Base-by-base conservation (phyloP, 2,797 vertebrate genomes). In the Anomalospiza imberbis region DNA sequence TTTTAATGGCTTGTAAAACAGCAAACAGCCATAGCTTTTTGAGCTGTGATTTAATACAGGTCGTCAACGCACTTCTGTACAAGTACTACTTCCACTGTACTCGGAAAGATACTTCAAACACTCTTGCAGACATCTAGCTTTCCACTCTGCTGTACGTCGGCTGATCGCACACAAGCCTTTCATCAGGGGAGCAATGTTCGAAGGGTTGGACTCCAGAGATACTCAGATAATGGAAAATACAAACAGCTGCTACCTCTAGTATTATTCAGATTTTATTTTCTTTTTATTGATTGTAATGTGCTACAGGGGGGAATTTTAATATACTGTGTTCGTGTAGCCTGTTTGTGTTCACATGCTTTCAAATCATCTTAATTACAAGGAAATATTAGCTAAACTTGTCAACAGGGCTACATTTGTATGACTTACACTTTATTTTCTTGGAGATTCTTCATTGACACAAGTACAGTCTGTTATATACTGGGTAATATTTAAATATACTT, bases 221-320 rank as follows among this genome's bases (percentile, higher is more conserved):
- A 97, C 96, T 95, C 88, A 55, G 94, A 95, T 92, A 98, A 97
- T 96, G 93, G 96, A 98, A 97, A 98, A 98, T 98, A 97, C 97
- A 98, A 99, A 99, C 98, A 97, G 98, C 99, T 99, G 99, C 99
- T 99, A 99, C 99, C 99, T 99, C 99, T 98, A 98, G 98, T 98
- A 97, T 98, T 95, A 97, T 95, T 98, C 97, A 98, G 98, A 98
- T 97, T 98, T 97, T 98, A 97, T 98, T 98, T 98, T 98, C 97
- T 97, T 98, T 81, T 97, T 96, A 97, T 92, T 92, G 97, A 95
- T 96, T 98, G 98, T 97, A 97, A 97, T 87, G 93, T 97, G 96
- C 97, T 97, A 96, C 68, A 14, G 93, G 92, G 85, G 72, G 93
- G 88, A 36, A 31, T 91, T 91, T 94, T 93, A 82, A 88, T 90